phyloP scores from a whole-genome alignment of 2,797 vertebrate species.

The Glyptemys insculpta region DNA sequence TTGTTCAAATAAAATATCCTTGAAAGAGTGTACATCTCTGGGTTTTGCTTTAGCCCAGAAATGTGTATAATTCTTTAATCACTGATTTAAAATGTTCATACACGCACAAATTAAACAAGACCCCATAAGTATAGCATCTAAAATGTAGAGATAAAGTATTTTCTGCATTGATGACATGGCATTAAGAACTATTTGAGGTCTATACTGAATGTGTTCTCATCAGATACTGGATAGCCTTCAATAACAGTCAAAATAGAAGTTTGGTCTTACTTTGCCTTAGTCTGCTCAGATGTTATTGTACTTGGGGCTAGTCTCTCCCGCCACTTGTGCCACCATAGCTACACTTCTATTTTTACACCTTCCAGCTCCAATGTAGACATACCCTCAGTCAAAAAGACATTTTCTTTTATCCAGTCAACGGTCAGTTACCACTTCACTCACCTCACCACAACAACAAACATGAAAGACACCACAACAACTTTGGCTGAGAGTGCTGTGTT shows the following conservation, averaged over 20 bases:
- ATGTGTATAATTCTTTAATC: background rate
- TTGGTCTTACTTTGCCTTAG: background rate
- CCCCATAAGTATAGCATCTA: background rate
- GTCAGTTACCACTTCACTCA: background rate
- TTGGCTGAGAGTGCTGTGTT: background rate
- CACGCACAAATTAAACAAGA: background rate
- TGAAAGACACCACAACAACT: background rate
- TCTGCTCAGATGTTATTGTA: background rate
- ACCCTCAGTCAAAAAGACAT: background rate
- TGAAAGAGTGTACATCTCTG: background rate
- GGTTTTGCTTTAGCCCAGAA: background rate
- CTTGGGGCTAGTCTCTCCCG: background rate
- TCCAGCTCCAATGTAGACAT: background rate
- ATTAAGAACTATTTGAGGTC: background rate
- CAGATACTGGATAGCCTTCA: background rate
- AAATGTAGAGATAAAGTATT: background rate
- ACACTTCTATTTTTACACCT: background rate
- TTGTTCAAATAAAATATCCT: background rate
- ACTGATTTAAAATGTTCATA: background rate
- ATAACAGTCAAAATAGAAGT: background rate
- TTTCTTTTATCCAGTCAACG: background rate
- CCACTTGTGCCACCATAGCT: background rate
- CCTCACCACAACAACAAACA: background rate
- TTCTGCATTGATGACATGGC: background rate
- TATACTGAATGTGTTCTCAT: rapidly evolving